Conservation (phyloP, 2,113 vertebrate species). For the Nothocercus julius region DNA sequence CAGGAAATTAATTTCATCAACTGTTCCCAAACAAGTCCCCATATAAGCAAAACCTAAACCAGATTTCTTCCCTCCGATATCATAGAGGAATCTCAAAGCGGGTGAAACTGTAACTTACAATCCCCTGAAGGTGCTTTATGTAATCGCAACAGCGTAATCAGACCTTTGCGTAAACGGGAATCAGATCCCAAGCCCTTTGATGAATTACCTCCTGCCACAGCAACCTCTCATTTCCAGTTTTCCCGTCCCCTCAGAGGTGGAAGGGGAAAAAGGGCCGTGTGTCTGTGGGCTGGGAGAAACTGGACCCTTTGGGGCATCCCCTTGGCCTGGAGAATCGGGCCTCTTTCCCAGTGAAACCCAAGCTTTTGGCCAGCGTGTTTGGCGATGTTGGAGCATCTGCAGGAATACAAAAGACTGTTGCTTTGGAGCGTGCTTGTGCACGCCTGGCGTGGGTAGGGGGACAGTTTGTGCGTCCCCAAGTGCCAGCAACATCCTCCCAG, state of each 20-base stretch:
- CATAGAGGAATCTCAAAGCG: neutral
- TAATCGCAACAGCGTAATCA: fast-evolving
- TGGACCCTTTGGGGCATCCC: neutral
- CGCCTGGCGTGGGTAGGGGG: neutral
- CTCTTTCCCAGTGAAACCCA: too few relatives aligned
- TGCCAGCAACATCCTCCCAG: neutral
- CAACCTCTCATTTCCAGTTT: neutral
- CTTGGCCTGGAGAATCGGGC: too few relatives aligned
- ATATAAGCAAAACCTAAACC: neutral
- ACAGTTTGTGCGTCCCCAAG: neutral
- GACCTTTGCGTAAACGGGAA: neutral
- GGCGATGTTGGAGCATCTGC: neutral
- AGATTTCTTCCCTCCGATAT: neutral
- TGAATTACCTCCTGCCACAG: neutral
- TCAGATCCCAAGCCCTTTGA: neutral
- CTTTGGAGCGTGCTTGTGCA: fast-evolving
- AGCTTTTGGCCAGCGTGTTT: too few relatives aligned
- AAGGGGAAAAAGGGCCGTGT: neutral
- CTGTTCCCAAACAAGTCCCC: neutral
- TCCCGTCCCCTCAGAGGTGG: neutral
- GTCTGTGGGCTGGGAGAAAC: neutral
- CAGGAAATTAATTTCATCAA: neutral
- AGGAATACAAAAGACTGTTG: fast-evolving
- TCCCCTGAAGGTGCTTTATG: neutral
- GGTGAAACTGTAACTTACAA: neutral